Base-by-base conservation (phyloP, 1,140 invertebrate genomes). In the Orius insidiosus region DNA sequence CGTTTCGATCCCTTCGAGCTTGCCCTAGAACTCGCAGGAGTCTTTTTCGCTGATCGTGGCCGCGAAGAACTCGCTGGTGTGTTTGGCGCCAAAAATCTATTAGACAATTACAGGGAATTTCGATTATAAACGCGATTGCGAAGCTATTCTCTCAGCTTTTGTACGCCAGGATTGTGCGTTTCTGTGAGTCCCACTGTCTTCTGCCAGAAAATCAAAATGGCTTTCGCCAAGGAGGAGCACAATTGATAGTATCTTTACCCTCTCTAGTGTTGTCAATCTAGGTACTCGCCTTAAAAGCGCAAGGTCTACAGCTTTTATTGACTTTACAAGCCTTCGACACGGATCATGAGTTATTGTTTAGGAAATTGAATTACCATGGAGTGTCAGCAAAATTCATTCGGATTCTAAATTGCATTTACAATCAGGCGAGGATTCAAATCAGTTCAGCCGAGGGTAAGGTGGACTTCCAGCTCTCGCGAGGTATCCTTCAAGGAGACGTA, bases 271-370 rank as follows among this genome's bases (percentile, higher is more conserved):
- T 6, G 13, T 38, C 6, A 5, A 13, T 38, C 10, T 38, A 11
- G 5, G 10, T 7, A 38, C 36, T 5, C 5, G 36, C 6, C 36
- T 7, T 10, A 6, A 38, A 13, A 14, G 15, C 10, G 36, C 6
- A 38, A 38, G 36, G 10, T 56, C 2, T 58, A 43, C 41, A 4
- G 13, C 51, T 6, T 58, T 56, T 42, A 44, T 58, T 16, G 56
- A 58, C 46, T 56, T 54, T 36, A 45, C 47, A 13, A 37, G 53
- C 51, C 0, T 58, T 58, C 42, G 47, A 54, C 9, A 52, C 49
- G 0, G 2, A 18, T 4, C 58, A 59, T 44, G 32, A 24, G 3
- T 24, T 43, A 10, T 31, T 58, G 1, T 57, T 52, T 51, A 19
- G 31, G 11, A 57, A 54, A 41, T 37, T 58, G 10, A 13, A 34